Base-by-base conservation (phyloP, 1,140 invertebrate genomes). In the Lanistes nyassanus region DNA sequence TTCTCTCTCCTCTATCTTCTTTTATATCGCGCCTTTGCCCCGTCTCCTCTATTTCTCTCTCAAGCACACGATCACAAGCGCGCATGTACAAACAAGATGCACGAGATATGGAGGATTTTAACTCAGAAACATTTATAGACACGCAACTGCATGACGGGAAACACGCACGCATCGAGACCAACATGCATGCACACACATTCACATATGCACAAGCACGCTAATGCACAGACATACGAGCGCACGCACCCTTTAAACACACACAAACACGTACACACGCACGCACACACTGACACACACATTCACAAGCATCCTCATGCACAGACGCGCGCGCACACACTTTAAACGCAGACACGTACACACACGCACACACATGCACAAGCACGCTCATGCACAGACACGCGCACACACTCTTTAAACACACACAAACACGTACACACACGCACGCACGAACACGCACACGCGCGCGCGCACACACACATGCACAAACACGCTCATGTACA, bases 271-370 rank as follows among this genome's bases (percentile, higher is more conserved):
- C 64, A 39, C 34, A 66, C 64, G 37, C 34, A 66, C 64, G 37
- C 34, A 66, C 64, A 66, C 29, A 66, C 64, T 36, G 21, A 37
- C 64, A 66, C 36, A 66, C 64, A 16, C 3, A 66, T 39, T 2
- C 36, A 2, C 36, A 21, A n/a, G 9, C 64, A 39, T 36, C 36
- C 64, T 3, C 64, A 66, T 36, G 39, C 64, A 66, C 64, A 66
- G 34, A 66, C 64, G 37, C 64, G 23, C 64, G 19, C 64, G 37
- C 34, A 39, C 64, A 66, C 31, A 39, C 36, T 19, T 39, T 39
- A 21, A 36, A 39, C 60, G 9, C 31, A 64, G 23, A 66, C 36
- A 66, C 64, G 42, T 36, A 64, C 60, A 66, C 36, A 66, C 64
- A 39, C 37, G 42, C 36, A 66, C 36, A 37, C 7, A 66, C 64